Base-by-base conservation (phyloP, 2,113 vertebrate genomes). In the Sorex araneus region DNA sequence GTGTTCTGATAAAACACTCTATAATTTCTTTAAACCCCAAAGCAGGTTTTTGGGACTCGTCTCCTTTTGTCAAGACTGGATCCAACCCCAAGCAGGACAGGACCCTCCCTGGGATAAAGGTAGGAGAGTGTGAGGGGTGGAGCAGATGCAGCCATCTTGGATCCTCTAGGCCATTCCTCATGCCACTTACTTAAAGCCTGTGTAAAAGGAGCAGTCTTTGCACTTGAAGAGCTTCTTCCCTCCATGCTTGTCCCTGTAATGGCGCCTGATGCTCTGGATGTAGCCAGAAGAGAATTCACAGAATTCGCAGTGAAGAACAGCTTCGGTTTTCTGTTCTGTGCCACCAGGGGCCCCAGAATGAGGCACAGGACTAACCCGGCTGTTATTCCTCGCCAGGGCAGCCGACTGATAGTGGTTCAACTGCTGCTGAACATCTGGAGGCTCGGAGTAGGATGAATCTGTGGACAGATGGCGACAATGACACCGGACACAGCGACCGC, bases 181-280 rank as follows among this genome's bases (percentile, higher is more conserved):
- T 0, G 43, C 23, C 93, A 97, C 99, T 99, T 98, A 99, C 99
- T 99, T 99, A 99, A 99, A 98, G 98, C 99, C 99, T 94, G 99
- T 99, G 96, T 99, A 99, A 97, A 99, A 99, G 71, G 99, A 98
- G 95, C 99, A 99, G 94, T 99, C 99, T 97, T 99, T 99, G 98
- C 99, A 99, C 97, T 99, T 99, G 98, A 99, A 99, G 94, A 99
- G 99, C 96, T 99, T 99, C 96, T 99, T 99, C 76, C 99, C 99
- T 2, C 99, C 99, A 0, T 99, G 99, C 45, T 99, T 99, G 97
- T 99, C 99, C 84, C 99, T 98, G 97, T 99, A 99, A 97, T 99
- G 99, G 92, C 99, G 98, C 34, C 99, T 98, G 95, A 99, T 99
- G 95, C 99, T 99, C 98, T 99, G 99, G 97, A 99, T 99, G 97